Base-by-base conservation (phyloP, 2,888 invertebrate species). In the Anaspis maculata region DNA sequence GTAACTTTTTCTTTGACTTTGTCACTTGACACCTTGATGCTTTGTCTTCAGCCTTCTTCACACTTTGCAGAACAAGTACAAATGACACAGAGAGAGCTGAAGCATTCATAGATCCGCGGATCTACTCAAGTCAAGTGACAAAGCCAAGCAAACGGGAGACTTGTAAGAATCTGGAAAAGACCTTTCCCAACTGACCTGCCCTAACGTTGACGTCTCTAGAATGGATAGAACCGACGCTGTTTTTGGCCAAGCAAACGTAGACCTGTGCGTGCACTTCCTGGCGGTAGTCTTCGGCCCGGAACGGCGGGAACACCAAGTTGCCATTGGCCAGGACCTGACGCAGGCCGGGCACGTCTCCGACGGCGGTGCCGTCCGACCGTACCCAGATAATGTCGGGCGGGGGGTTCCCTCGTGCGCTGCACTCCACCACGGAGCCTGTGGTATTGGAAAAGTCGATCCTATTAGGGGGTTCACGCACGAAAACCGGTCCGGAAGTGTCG, bases 261-360 rank as follows among this genome's bases (percentile, higher is more conserved):
- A 89, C 84, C 68, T 91, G 90, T 41, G 91, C 89, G 63, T 95
- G 94, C 27, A 94, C 89, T 64, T 91, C 89, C 66, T 92, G 90
- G 25, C 88, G 77, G 61, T 92, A 94, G 63, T 89, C 88, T 65
- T 89, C 88, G 30, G 90, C 90, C 38, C 91, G 79, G 76, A 95
- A 95, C 19, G 94, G 91, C 39, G 90, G 90, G 64, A 95, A 92
- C 30, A 90, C 85, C 54, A 95, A 71, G 60, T 92, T 91, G 58
- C 94, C 92, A 66, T 94, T 92, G 34, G 89, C 83, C 21, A 57
- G 44, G 6, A 56, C 83, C 77, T 85, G 68, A 10, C 66, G 56
- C 30, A 63, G 38, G 23, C 61, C 91, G 46, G 90, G 88, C 16
- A 92, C 88, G 61, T 89, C 89, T 38, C 89, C 89, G 38, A 94